Conservation (phyloP, 53 echinoderm and acorn worm genomes). For the Crossaster papposus region DNA sequence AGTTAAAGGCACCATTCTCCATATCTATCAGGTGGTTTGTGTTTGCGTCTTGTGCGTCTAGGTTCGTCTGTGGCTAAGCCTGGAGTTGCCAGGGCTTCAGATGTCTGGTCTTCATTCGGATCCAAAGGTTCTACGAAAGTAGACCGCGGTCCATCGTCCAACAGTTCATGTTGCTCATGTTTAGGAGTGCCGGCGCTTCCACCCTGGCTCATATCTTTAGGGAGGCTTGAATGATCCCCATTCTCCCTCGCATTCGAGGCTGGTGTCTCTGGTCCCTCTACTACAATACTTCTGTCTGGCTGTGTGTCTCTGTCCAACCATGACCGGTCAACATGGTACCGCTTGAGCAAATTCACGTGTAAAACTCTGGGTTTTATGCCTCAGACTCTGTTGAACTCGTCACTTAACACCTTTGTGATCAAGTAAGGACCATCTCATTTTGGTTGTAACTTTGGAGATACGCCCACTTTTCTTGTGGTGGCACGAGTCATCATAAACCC, state of each 20-base stretch:
- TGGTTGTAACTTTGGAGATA: conserved; percentile 47
- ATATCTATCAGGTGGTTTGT: conserved; percentile 13
- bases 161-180: too few species aligned
- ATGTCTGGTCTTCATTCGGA: background rate
- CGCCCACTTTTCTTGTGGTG: conserved; percentile 25
- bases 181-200: background rate
- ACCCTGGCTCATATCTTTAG: background rate
- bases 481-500: conserved; percentile 40
- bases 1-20: conserved; percentile 6
- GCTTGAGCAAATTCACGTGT: conserved; percentile 54
- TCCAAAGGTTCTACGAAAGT: background rate
- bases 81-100: background rate
- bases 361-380: conserved; percentile 60
- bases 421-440: conserved; percentile 55
- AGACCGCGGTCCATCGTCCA: too few species aligned
- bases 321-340: too few species aligned
- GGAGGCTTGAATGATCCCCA: too few species aligned
- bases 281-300: background rate
- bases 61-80: background rate
- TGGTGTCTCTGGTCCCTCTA: background rate
- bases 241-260: background rate
- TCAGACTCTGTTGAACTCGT: conserved; percentile 33
- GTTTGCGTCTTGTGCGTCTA: background rate
- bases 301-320: conserved; percentile 6
- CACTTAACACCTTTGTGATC: conserved; percentile 36